Evolutionary conservation across 2,113 vertebrate species (phyloP).

Genomic region (Epinephelus lanceolatus): DNA sequence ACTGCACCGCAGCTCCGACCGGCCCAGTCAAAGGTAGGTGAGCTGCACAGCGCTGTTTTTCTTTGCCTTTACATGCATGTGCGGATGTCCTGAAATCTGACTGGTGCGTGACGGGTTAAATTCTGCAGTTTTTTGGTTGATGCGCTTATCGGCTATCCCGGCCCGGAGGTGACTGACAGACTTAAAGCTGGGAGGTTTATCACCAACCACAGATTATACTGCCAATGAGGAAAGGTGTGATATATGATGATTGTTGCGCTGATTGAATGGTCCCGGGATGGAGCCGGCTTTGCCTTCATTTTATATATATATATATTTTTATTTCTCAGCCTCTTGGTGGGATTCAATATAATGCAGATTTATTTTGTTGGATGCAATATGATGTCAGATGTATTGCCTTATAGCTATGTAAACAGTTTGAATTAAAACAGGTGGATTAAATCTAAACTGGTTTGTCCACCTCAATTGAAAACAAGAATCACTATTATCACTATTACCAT

Average conservation of each 20-base stretch:
- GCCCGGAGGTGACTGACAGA: slow-evolving; percentile 45
- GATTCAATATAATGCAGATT: background rate
- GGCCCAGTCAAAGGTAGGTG: slow-evolving; percentile 48
- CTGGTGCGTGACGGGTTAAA: slow-evolving; percentile 84
- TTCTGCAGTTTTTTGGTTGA: slow-evolving; percentile 84
- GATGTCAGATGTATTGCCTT: background rate
- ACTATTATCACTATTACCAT: background rate
- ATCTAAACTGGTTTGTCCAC: background rate
- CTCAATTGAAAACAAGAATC: background rate
- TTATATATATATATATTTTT: background rate
- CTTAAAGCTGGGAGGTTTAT: slow-evolving; percentile 7
- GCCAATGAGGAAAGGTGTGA: slow-evolving; percentile 19
- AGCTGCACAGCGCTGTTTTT: background rate
- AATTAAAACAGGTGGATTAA: background rate
- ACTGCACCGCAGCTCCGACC: slow-evolving; percentile 29
- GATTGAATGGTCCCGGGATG: slow-evolving; percentile 1
- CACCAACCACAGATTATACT: background rate
- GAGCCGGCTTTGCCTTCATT: background rate
- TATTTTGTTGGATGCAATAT: slow-evolving; percentile 4
- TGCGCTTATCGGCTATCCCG: slow-evolving; percentile 60
- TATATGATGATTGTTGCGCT: background rate
- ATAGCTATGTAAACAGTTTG: background rate
- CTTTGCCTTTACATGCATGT: slow-evolving; percentile 27
- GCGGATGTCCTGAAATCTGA: background rate
- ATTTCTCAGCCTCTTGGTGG: background rate